phyloP scores from a whole-genome alignment of 2,888 invertebrate genomes.

The Stenotaenia linearis region DNA sequence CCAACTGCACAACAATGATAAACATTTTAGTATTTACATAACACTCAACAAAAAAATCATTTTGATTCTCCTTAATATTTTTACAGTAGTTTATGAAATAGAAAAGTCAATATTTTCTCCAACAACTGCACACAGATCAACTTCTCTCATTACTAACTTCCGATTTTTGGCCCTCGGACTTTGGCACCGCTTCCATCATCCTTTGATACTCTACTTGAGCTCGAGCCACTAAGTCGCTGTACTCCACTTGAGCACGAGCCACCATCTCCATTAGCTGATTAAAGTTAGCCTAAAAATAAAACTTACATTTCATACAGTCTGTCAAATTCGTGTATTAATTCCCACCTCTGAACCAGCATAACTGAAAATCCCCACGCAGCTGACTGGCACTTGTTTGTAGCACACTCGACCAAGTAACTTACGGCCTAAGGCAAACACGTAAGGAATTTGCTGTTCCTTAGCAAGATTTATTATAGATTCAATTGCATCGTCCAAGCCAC shows the following conservation, averaged over 20 bases:
- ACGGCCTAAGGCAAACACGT: constrained; percentile 57
- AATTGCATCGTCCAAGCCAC: constrained; percentile 56
- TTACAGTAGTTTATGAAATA: not conserved
- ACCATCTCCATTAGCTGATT: constrained; percentile 31
- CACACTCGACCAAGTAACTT: constrained; percentile 55
- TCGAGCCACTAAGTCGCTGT: not conserved
- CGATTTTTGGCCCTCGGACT: not conserved
- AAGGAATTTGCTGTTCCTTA: constrained; percentile 53
- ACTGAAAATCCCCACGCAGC: constrained; percentile 59
- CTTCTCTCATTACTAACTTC: not conserved
- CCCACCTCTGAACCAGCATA: constrained; percentile 57
- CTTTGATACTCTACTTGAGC: not conserved
- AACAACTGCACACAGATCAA: not conserved
- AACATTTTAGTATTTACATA: constrained; percentile 12
- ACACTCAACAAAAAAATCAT: not conserved
- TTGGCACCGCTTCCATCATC: not conserved
- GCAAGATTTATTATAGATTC: constrained; percentile 52
- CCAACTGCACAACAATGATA: not conserved
- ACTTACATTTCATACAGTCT: not conserved
- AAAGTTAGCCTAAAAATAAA: constrained; percentile 31
- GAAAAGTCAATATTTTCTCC: not conserved
- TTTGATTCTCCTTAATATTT: not conserved
- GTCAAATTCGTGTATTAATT: too few species aligned
- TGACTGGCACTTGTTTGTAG: constrained; percentile 57
- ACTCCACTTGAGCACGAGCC: constrained; percentile 5